These are phyloP conservation scores for Invenusta paracnida DNA, from an alignment of 2,888 invertebrate species.

Conservation along the genomic window DNA sequence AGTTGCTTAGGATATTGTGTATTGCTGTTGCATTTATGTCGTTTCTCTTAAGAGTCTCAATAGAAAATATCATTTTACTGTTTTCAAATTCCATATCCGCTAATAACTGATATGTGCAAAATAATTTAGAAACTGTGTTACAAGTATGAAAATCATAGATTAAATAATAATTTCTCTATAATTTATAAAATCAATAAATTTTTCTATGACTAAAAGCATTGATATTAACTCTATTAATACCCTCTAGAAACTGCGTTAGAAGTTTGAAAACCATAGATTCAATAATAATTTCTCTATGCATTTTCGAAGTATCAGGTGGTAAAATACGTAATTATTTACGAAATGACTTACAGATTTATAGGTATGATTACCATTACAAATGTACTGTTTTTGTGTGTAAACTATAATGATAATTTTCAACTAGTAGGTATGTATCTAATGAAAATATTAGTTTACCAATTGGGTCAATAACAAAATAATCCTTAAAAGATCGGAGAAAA, in stretches of 20 bases:
- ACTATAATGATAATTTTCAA: too few relatives aligned
- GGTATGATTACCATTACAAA: too few relatives aligned
- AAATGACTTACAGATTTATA: too few relatives aligned
- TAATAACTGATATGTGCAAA: conserved; percentile 15
- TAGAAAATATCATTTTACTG: background rate
- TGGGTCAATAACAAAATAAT: too few relatives aligned
- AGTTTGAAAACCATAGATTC: background rate
- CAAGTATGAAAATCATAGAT: background rate
- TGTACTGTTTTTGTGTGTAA: too few relatives aligned
- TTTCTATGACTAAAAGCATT: background rate
- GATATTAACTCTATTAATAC: background rate
- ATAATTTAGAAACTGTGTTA: background rate
- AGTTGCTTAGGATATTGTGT: conserved; percentile 14
- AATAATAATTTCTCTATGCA: background rate
- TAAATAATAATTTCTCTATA: background rate
- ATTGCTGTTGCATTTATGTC: conserved; percentile 10
- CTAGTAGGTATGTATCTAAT: too few relatives aligned
- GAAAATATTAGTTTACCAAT: too few relatives aligned
- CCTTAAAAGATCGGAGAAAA: too few relatives aligned
- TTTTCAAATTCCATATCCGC: background rate
- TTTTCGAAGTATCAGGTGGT: background rate
- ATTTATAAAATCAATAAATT: background rate
- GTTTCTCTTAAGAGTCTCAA: conserved; percentile 3
- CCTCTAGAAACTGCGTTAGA: background rate
- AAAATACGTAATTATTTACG: conserved; percentile 1